Evolutionary conservation across 2,888 invertebrate genomes (phyloP).

Genomic region (Muscina levida): DNA sequence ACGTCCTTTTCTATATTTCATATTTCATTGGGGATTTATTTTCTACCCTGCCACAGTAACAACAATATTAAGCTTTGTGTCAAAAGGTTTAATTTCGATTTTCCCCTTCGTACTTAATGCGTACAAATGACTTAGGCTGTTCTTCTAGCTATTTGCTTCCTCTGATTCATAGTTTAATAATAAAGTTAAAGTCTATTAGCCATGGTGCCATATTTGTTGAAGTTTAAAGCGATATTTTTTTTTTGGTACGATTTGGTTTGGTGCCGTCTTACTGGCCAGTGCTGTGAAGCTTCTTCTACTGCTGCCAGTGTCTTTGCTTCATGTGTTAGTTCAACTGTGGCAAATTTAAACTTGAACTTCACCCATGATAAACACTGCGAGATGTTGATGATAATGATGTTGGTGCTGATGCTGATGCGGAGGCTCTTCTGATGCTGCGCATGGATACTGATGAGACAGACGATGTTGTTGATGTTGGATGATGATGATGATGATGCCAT

Average conservation of each 20-base stretch:
- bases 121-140: too few species aligned
- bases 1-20: neutral
- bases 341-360: conserved; percentile 65
- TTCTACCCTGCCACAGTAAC: conserved; percentile 40
- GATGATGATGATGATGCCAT: conserved; percentile 47
- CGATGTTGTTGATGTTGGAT: conserved; percentile 14
- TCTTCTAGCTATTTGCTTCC: neutral
- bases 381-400: neutral
- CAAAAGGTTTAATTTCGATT: conserved; percentile 62
- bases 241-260: conserved; percentile 28
- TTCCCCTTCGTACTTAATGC: neutral
- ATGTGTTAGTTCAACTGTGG: conserved; percentile 54
- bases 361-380: conserved; percentile 37
- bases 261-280: neutral
- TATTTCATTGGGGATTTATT: neutral
- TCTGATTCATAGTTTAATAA: conserved; percentile 53
- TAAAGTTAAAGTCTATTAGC: conserved; percentile 63
- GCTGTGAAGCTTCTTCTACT: conserved; percentile 41
- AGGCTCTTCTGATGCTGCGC: neutral
- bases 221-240: conserved; percentile 33
- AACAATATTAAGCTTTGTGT: conserved; percentile 60
- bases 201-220: conserved; percentile 63
- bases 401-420: conserved; percentile 1
- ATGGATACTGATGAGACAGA: conserved; percentile 33
- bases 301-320: conserved; percentile 21